phyloP scores from a whole-genome alignment of 2,888 invertebrate genomes.

The Machimus rusticus region DNA sequence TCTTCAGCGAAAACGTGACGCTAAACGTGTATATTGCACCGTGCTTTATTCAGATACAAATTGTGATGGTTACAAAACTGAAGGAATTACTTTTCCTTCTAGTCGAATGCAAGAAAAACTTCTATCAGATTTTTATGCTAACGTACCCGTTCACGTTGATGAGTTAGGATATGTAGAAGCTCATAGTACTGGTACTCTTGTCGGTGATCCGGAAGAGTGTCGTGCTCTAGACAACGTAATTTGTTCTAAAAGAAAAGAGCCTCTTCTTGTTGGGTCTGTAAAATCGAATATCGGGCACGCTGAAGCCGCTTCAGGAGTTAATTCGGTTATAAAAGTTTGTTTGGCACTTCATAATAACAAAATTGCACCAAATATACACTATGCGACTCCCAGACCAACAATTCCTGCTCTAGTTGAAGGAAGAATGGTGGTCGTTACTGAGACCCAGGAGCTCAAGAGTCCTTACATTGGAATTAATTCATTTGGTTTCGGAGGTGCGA shows the following conservation, averaged over 20 bases:
- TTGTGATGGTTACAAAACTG: conserved; percentile 79
- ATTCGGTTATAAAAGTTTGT: conserved; percentile 81
- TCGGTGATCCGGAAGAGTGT: conserved; percentile 93
- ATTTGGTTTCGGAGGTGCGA: conserved; percentile 93
- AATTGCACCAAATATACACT: conserved; percentile 89
- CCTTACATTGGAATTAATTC: conserved; percentile 86
- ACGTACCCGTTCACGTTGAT: conserved; percentile 74
- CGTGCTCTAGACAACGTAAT: conserved; percentile 82
- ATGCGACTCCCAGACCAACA: conserved; percentile 68
- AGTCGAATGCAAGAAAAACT: conserved; percentile 70
- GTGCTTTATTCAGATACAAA: conserved; percentile 81
- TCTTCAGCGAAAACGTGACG: conserved; percentile 75
- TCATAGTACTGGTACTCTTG: conserved; percentile 82
- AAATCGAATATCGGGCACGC: conserved; percentile 95
- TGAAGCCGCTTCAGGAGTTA: conserved; percentile 85
- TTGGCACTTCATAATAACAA: conserved; percentile 81
- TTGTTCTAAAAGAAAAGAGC: conserved; percentile 75
- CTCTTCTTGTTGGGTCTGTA: conserved; percentile 86
- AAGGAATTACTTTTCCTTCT: conserved; percentile 74
- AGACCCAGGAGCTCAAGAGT: conserved; percentile 73
- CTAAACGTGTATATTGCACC: conserved; percentile 73
- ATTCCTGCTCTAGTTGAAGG: conserved; percentile 70
- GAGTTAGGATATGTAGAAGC: conserved; percentile 83
- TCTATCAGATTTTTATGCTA: conserved; percentile 71
- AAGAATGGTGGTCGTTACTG: conserved; percentile 76